These are phyloP conservation scores for Falco concolor DNA, from an alignment of 2,797 vertebrate genomes.

Conservation along the genomic window DNA sequence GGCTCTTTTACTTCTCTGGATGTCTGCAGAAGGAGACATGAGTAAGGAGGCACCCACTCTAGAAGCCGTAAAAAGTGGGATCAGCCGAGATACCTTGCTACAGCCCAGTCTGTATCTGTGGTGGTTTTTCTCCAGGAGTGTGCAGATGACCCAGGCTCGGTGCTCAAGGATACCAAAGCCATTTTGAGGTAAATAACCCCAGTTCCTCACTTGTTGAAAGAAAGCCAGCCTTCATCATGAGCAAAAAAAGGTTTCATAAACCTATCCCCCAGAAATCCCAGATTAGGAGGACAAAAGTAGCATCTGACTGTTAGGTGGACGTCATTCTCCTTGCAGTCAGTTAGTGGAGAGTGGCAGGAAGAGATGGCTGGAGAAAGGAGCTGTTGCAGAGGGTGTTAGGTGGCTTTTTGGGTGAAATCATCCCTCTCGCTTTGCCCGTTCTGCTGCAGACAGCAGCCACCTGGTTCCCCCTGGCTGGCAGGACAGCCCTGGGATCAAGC, in stretches of 20 bases:
- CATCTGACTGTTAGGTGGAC: neutral
- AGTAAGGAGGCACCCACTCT: neutral
- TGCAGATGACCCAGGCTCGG: neutral
- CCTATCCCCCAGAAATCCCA: neutral
- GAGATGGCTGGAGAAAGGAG: neutral
- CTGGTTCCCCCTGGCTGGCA: neutral
- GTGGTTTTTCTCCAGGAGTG: neutral
- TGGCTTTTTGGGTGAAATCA: neutral
- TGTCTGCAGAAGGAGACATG: neutral
- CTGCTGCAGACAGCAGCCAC: neutral
- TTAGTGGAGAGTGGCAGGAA: neutral
- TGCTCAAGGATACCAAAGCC: neutral
- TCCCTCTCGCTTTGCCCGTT: neutral
- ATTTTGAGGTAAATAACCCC: neutral
- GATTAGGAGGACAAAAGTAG: neutral
- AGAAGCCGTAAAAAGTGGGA: neutral
- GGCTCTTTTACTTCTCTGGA: neutral
- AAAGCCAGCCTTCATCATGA: neutral
- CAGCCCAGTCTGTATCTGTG: neutral
- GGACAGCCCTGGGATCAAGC: neutral
- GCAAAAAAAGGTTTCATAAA: neutral
- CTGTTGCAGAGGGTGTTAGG: neutral
- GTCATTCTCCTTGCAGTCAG: neutral
- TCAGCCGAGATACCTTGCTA: fast-evolving
- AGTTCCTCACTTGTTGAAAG: neutral